phyloP scores from a whole-genome alignment of 2,797 vertebrate species.

The Pelodytes ibericus region DNA sequence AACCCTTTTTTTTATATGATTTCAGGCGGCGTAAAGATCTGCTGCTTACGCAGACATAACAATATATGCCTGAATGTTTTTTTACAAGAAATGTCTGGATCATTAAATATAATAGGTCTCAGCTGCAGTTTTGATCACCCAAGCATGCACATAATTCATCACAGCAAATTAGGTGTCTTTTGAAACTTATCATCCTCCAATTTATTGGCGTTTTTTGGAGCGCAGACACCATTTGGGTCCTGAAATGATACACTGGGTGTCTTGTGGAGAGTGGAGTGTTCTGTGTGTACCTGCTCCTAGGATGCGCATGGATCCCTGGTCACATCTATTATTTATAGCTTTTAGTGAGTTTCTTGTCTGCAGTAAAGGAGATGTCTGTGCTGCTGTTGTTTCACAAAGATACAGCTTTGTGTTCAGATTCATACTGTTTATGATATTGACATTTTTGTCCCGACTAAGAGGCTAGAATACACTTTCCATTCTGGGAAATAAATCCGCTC shows the following conservation, averaged over 20 bases:
- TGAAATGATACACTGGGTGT: slow-evolving; percentile 54
- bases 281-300: slow-evolving; percentile 57
- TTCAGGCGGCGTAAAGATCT: slow-evolving; percentile 48
- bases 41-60: slow-evolving; percentile 63
- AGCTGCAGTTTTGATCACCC: slow-evolving; percentile 75
- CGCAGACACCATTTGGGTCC: slow-evolving; percentile 59
- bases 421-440: slow-evolving; percentile 66
- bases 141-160: slow-evolving; percentile 76
- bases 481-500: slow-evolving; percentile 2
- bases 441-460: slow-evolving; percentile 60
- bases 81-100: slow-evolving; percentile 68
- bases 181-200: slow-evolving; percentile 65
- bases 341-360: slow-evolving; percentile 70
- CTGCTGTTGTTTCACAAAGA: slow-evolving; percentile 61
- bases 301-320: slow-evolving; percentile 63
- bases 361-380: slow-evolving; percentile 68
- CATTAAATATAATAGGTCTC: slow-evolving; percentile 78
- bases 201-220: slow-evolving; percentile 61
- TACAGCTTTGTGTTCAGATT: slow-evolving; percentile 55
- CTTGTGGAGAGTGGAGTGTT: slow-evolving; percentile 57
- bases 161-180: slow-evolving; percentile 73
- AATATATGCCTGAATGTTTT: slow-evolving; percentile 69
- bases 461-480: slow-evolving; percentile 13
- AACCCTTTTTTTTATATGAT: slow-evolving; percentile 49
- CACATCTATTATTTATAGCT: slow-evolving; percentile 74